Base-by-base conservation (phyloP, 2,113 vertebrate species). In the Riparia riparia region DNA sequence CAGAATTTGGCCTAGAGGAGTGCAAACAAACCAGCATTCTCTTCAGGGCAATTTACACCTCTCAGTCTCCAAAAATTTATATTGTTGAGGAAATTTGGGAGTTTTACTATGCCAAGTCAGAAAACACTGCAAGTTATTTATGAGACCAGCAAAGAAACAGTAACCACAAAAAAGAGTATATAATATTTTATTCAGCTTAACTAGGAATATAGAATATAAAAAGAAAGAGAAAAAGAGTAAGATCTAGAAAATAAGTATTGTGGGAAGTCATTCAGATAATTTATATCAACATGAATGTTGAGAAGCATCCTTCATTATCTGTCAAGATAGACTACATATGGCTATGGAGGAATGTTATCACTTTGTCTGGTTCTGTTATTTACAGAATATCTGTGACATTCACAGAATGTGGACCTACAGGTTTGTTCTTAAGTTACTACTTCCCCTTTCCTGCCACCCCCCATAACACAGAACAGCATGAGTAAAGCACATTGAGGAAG, bases 21-120 rank as follows among this genome's bases (percentile, higher is more conserved):
- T 77, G 34, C 57, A 95, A 87, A 85, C 50, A 94, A 94, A 87
- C 42, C 8, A 93, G 45, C 69, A 50, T 72, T 92, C 78, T 93
- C 89, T 88, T 90, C 51, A 82, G 70, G 60, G 42, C 42, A 91
- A 87, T 91, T 95, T 77, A 94, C 87, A 96, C 84, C 39, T 82
- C 66, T 53, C 0, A 1, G 71, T 74, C 79, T 94, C 78, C 74
- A 89, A 58, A 94, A 91, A 89, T 64, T 34, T 65, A 72, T 72
- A 79, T 56, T 87, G 49, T 69, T 91, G 64, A 85, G 78, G 73
- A 89, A 69, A 68, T 94, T 25, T 11, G 41, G 66, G 81, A 89
- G 7, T 82, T 93, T 91, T 89, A 82, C 25, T 34, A 54, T 4
- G 78, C 65, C 81, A 96, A 91, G 41, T 45, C 69, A 94, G 69